Evolutionary conservation across 2,113 vertebrate species (phyloP).

Genomic region (Engraulis encrasicolus): DNA sequence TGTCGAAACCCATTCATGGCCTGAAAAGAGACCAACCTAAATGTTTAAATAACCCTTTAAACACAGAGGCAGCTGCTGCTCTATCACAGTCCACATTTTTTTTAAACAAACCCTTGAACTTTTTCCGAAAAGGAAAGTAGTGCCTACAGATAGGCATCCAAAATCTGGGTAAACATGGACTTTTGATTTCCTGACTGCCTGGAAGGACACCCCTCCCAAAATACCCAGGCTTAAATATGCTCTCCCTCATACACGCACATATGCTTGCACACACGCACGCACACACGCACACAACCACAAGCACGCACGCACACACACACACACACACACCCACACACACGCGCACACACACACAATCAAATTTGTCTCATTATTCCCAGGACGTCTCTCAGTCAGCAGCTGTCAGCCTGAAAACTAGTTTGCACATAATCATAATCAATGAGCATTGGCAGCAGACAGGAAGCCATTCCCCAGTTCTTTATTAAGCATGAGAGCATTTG

Average conservation of each 20-base stretch:
- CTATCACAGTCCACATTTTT: no score
- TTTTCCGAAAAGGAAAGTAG: background rate
- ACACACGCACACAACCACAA: background rate
- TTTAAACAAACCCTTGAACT: background rate
- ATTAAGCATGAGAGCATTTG: background rate
- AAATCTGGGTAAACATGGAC: slow-evolving; percentile 56
- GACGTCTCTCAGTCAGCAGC: background rate
- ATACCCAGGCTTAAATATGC: background rate
- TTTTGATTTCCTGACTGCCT: slow-evolving; percentile 48
- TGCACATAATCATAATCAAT: slow-evolving; percentile 3
- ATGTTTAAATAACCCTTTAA: background rate
- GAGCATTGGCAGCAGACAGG: background rate
- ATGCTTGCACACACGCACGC: background rate
- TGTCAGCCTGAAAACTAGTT: slow-evolving; percentile 8
- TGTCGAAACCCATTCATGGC: background rate
- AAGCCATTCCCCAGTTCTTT: background rate
- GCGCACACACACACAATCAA: no score
- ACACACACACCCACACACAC: background rate
- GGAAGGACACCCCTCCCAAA: slow-evolving; percentile 1
- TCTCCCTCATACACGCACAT: background rate
- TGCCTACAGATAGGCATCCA: background rate
- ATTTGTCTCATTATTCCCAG: background rate
- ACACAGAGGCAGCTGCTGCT: no score
- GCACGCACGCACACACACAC: slow-evolving; percentile 1
- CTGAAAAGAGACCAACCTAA: background rate